Percentiles rank a stretch among this genome's conserved stretches.
Conservation (phyloP, 2,888 invertebrate species). For the Lasiommata megera region DNA sequence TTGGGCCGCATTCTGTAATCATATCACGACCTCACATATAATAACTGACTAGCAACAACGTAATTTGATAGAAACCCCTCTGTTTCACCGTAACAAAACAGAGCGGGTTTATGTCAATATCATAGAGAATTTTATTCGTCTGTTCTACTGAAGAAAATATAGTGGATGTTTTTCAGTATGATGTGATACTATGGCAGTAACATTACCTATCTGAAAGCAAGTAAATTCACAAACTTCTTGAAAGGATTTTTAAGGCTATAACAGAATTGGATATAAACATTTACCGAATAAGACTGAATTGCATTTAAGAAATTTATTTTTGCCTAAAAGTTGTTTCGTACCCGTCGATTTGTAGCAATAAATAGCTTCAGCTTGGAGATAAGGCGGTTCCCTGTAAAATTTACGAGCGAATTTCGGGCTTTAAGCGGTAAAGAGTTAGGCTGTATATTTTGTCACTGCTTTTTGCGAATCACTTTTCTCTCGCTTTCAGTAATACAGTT, state of each 20-base stretch:
- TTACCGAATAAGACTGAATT: constrained; percentile 1
- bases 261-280: background rate
- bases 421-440: constrained; percentile 20
- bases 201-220: background rate
- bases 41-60: no score
- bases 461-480: constrained; percentile 8
- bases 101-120: no score
- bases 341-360: constrained; percentile 37
- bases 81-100: no score
- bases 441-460: constrained; percentile 18
- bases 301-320: constrained; percentile 21
- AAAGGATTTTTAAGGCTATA: background rate
- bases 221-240: background rate
- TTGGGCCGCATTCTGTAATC: no score
- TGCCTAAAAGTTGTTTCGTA: constrained; percentile 27
- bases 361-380: constrained; percentile 35
- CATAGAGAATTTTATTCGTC: no score
- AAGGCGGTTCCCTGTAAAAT: constrained; percentile 36
- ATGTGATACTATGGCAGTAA: no score
- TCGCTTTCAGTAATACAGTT: background rate
- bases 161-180: no score
- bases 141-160: no score
- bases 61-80: no score
- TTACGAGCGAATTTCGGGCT: constrained; percentile 35
- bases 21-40: no score